A percentile compares a stretch with the other conserved stretches of the same genome.
Evolutionary conservation across 2,113 vertebrate species (phyloP).

Genomic region (Formicarius rufipectus): DNA sequence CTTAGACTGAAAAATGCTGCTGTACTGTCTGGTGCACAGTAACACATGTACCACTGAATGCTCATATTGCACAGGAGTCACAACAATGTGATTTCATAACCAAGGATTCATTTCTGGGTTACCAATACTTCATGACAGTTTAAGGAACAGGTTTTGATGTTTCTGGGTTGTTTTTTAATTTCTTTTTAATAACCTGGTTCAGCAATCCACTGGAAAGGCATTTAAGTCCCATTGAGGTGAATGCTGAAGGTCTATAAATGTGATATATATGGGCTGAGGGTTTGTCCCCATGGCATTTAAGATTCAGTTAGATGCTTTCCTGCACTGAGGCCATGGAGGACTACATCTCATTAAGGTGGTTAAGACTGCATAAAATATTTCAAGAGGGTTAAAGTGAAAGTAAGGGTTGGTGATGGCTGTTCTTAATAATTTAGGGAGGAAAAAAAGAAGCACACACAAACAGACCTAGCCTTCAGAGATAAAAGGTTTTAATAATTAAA

Average conservation of each 20-base stretch:
- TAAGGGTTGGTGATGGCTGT: neutral
- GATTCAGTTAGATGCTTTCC: neutral
- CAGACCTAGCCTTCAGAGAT: neutral
- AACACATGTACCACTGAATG: neutral
- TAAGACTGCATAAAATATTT: neutral
- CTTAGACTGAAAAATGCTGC: neutral
- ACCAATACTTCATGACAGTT: neutral
- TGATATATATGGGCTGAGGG: neutral
- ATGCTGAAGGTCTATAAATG: neutral
- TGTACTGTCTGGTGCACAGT: neutral
- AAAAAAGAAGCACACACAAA: neutral
- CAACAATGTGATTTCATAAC: neutral
- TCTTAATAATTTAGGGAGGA: neutral
- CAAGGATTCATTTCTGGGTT: neutral
- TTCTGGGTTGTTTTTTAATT: neutral
- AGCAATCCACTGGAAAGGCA: neutral
- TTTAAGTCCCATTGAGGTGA: neutral
- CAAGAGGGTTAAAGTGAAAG: neutral
- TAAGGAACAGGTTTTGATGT: neutral
- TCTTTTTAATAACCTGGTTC: neutral
- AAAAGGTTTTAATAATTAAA: conserved; percentile 54
- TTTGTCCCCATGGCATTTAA: neutral
- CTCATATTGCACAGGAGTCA: neutral
- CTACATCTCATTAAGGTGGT: neutral
- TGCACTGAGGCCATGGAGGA: neutral